These are phyloP conservation scores for Mythimna impura DNA, from an alignment of 2,888 invertebrate species.

Conservation along the genomic window DNA sequence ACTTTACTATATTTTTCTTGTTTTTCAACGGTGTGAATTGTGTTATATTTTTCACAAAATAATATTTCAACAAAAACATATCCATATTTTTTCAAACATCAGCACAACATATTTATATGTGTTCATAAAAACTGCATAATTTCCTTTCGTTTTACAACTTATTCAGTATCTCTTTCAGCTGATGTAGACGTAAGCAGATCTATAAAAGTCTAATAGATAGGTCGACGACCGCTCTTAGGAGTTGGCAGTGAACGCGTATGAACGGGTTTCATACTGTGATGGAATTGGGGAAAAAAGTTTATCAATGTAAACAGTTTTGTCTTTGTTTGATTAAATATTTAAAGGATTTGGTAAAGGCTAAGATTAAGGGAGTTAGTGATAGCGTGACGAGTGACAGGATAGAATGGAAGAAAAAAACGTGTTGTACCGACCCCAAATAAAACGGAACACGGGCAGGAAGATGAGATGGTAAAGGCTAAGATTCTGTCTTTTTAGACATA, in stretches of 20 bases:
- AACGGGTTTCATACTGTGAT: conserved; percentile 17
- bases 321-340: conserved; percentile 5
- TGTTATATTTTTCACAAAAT: background rate
- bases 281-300: conserved; percentile 22
- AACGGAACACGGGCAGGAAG: too few species aligned
- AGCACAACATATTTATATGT: conserved; percentile 30
- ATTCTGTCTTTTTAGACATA: background rate
- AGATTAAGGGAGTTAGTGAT: too few species aligned
- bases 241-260: conserved; percentile 47
- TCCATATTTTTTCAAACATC: conserved; percentile 23
- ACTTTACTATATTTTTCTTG: background rate
- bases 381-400: too few species aligned
- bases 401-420: too few species aligned
- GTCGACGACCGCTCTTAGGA: conserved; percentile 25
- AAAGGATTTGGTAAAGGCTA: conserved; percentile 9
- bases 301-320: conserved; percentile 31
- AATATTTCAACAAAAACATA: conserved; percentile 4
- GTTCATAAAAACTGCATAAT: conserved; percentile 48
- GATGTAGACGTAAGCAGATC: conserved; percentile 50
- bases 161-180: conserved; percentile 25
- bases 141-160: conserved; percentile 41
- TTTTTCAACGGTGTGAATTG: background rate
- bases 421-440: too few species aligned
- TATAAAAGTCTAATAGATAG: conserved; percentile 52
- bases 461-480: conserved; percentile 13